Evolutionary conservation across 2,797 vertebrate species (phyloP), one percentile per base, ranked within the genome.

Genomic region (Nannoperca australis): DNA sequence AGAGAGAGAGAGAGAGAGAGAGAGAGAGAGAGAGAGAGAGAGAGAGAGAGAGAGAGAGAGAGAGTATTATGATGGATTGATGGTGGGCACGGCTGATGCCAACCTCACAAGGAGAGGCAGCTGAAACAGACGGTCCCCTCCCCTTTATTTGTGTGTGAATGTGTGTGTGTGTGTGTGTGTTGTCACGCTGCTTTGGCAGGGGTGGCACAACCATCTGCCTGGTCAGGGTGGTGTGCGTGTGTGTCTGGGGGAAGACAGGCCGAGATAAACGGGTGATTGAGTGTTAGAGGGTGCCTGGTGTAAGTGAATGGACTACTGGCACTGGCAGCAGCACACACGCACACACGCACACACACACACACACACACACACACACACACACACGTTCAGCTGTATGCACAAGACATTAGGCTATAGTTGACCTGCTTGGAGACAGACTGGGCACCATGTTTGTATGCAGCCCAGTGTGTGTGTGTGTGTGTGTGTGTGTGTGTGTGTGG

Each of bases 341-440:
- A 27, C 24, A 27, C 36, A 3, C 36, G 2, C 36, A 55, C 59
- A 71, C 49, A 75, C 78, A 27, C 24, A 27, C 24, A 27, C 24
- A 27, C 36, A 3, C 36, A 3, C 36, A 55, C 59, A 71, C 49
- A 75, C 78, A 71, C 44, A 66, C 67, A 63, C 60, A 69, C 69
- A 74, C 32, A 53, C 12, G 2, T 84, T 93, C 90, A 93, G 92
- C 92, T 94, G 92, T 91, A 91, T 90, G 89, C 91, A 90, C 59
- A 75, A 65, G 85, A 86, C 91, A 92, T 94, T 93, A 92, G 84
- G 72, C 73, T 91, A 93, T 84, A 93, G 93, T 91, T 94, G 94
- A 95, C 93, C 92, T 93, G 91, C 90, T 95, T 92, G 79, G 88
- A 93, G 85, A 87, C 75, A 85, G 63, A 66, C 62, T 22, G 68